Base-by-base conservation (phyloP, 2,797 vertebrate species). In the Percopsis omiscomaycus region DNA sequence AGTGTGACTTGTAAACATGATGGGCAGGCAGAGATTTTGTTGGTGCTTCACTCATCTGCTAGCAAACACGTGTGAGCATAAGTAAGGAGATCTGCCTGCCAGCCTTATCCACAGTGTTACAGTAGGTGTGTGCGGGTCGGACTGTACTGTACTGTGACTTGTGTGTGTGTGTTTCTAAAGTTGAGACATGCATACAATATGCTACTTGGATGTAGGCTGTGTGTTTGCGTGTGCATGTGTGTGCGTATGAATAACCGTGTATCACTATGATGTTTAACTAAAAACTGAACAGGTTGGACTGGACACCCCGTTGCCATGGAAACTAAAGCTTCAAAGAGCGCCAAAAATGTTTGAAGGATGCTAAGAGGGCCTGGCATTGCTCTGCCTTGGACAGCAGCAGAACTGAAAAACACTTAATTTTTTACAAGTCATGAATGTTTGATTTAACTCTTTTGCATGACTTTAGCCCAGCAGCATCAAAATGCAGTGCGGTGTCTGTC, bases 291-390 rank as follows among this genome's bases (percentile, higher is more conserved):
- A 37, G 32, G 5, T 89, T 30, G 2, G 71, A 77, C 81, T 61
- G 84, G 81, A 84, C 79, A 78, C 57, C 75, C 57, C 79, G 87
- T 90, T 88, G 80, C 87, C 75, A 89, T 88, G 86, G 89, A 85
- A 89, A 90, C 89, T 85, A 54, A 80, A 73, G 69, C 77, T 77
- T 84, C 79, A 82, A 84, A 75, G 16, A 70, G 74, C 73, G 67
- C 73, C 71, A 81, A 80, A 78, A 81, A 37, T 37, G 32, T 85
- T 82, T 82, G 75, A 79, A 84, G 72, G 81, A 82, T 88, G 83
- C 61, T 11, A 56, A 71, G 66, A 83, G 71, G 49, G 57, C 81
- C 65, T 58, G 68, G 81, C 62, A 77, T 37, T 37, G 32, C 4
- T 37, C 59, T 61, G 56, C 30, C 10, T 68, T 51, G 55, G 62